Evolutionary conservation across 2,888 invertebrate species (phyloP).

Genomic region (Erpobdella octoculata): DNA sequence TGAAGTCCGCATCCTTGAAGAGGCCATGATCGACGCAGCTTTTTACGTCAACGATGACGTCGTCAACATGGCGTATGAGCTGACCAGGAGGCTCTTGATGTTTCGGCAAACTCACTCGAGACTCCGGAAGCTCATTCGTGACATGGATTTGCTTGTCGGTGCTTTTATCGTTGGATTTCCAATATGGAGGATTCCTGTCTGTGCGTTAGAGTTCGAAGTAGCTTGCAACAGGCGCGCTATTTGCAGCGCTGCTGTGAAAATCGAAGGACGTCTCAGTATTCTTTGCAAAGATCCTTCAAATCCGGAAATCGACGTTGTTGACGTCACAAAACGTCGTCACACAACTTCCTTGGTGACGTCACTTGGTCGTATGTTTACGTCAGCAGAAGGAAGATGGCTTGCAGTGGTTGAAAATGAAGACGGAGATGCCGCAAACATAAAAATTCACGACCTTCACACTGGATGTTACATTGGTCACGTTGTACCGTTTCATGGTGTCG

Average conservation of each 20-base stretch:
- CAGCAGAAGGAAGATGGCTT: slow-evolving; percentile 43
- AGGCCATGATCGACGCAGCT: slow-evolving; percentile 44
- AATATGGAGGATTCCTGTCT: background rate
- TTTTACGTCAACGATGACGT: slow-evolving; percentile 43
- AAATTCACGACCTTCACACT: background rate
- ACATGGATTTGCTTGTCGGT: slow-evolving; percentile 42
- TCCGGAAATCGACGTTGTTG: slow-evolving; percentile 41
- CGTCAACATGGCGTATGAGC: slow-evolving; percentile 47
- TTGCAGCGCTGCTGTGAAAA: background rate
- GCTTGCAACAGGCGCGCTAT: background rate
- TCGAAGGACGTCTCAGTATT: slow-evolving; percentile 31
- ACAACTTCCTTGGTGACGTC: slow-evolving; percentile 43
- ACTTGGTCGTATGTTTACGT: slow-evolving; percentile 45
- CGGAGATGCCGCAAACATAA: background rate
- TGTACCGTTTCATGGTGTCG: background rate
- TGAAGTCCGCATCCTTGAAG: slow-evolving; percentile 46
- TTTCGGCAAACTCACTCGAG: slow-evolving; percentile 45
- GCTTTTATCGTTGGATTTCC: slow-evolving; percentile 16
- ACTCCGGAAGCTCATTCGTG: slow-evolving; percentile 45
- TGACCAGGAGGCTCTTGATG: slow-evolving; percentile 47
- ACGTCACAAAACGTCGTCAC: slow-evolving; percentile 43
- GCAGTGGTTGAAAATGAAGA: slow-evolving; percentile 39
- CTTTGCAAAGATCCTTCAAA: slow-evolving; percentile 43
- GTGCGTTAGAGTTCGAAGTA: slow-evolving; percentile 20
- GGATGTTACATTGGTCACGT: slow-evolving; percentile 23